These are phyloP conservation scores for Microtus oregoni DNA, from an alignment of 2,113 vertebrate genomes.

Conservation along the genomic window DNA sequence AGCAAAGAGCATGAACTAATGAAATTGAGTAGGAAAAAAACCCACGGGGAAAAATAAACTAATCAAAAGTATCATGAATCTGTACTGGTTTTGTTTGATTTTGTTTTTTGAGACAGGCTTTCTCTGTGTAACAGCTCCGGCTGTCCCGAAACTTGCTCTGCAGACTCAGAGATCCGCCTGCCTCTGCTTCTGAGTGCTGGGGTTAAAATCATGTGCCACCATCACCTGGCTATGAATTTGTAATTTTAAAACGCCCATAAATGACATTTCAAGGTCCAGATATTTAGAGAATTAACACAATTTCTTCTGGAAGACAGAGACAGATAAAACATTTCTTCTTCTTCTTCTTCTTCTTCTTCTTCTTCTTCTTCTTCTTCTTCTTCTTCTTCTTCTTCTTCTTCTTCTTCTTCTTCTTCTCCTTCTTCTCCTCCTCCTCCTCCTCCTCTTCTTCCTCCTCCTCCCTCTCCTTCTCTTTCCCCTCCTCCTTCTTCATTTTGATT, in stretches of 20 bases:
- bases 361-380: too few species aligned
- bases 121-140: not conserved
- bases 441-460: rapidly evolving
- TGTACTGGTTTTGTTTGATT: not conserved
- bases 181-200: not conserved
- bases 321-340: not conserved
- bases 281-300: not conserved
- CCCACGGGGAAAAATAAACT: not conserved
- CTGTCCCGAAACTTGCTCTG: not conserved
- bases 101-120: not conserved
- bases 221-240: not conserved
- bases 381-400: too few species aligned
- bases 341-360: too few species aligned
- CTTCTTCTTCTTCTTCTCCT: too few species aligned
- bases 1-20: not conserved
- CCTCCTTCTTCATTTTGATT: not conserved
- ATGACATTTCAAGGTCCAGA: not conserved
- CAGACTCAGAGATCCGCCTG: not conserved
- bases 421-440: too few species aligned
- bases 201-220: not conserved
- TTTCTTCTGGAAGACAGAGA: not conserved
- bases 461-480: not conserved
- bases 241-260: not conserved
- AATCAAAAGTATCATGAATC: not conserved
- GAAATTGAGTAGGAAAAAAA: not conserved